Percentiles rank a stretch among this genome's conserved stretches.
phyloP scores from a whole-genome alignment of 1,140 invertebrate species.

The Eciton burchellii region DNA sequence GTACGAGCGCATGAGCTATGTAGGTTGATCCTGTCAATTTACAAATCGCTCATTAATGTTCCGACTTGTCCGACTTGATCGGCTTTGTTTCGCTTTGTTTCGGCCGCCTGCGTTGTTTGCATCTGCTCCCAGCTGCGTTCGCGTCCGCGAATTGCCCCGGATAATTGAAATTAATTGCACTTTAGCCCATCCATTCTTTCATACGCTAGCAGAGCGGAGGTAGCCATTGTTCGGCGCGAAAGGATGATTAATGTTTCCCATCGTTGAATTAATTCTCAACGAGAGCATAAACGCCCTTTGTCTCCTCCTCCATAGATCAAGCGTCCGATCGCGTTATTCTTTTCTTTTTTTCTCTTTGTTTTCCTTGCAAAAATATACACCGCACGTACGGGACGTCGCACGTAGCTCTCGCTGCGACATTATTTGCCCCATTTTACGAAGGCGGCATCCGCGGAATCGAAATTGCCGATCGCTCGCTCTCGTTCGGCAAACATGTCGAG shows the following conservation, averaged over 20 bases:
- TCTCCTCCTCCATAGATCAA: constrained; percentile 42
- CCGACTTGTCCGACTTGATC: constrained; percentile 21
- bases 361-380: constrained; percentile 23
- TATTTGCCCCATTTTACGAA: constrained; percentile 23
- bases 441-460: background rate
- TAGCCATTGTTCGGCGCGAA: constrained; percentile 26
- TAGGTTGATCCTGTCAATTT: constrained; percentile 10
- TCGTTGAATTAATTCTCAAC: constrained; percentile 35
- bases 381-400: background rate
- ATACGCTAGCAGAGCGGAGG: constrained; percentile 13
- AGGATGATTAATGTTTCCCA: constrained; percentile 55
- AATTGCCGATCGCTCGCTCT: too few relatives aligned
- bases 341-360: background rate
- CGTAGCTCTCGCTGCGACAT: background rate
- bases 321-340: background rate
- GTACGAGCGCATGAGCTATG: too few relatives aligned
- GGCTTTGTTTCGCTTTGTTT: constrained; percentile 38
- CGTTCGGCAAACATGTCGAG: too few relatives aligned
- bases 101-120: background rate
- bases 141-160: constrained; percentile 23
- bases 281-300: constrained; percentile 45
- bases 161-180: constrained; percentile 66
- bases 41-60: constrained; percentile 51
- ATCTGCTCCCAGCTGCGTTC: constrained; percentile 26
- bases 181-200: constrained; percentile 35